Evolutionary conservation across 2,888 invertebrate genomes (phyloP).

Genomic region (Epistrophe eligans): DNA sequence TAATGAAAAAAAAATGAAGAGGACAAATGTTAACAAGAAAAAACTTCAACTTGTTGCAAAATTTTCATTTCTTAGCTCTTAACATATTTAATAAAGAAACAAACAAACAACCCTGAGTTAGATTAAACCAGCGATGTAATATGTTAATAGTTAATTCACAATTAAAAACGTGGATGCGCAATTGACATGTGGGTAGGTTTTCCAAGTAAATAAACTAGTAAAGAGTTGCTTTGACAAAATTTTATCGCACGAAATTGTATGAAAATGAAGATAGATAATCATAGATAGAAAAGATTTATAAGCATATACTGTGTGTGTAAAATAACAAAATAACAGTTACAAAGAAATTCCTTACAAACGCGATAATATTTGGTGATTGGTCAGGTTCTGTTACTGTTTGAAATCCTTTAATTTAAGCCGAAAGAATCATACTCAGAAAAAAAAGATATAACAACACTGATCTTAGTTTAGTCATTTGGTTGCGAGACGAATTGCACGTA

Average conservation of each 20-base stretch:
- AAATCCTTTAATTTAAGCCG: not conserved
- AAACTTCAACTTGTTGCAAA: slow-evolving; percentile 40
- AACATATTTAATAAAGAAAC: no score
- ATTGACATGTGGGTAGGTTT: no score
- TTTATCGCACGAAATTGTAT: no score
- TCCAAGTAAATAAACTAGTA: not conserved
- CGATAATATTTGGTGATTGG: not conserved
- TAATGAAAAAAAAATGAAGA: not conserved
- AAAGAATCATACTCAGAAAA: not conserved
- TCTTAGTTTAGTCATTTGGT: not conserved
- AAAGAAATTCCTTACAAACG: no score
- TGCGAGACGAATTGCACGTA: slow-evolving; percentile 2
- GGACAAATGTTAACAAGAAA: not conserved
- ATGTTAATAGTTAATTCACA: not conserved
- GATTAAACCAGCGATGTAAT: not conserved
- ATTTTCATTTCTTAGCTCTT: not conserved
- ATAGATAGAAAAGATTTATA: no score
- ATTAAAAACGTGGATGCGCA: not conserved
- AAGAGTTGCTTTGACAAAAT: not conserved
- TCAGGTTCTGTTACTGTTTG: not conserved
- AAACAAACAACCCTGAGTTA: not conserved
- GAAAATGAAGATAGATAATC: no score
- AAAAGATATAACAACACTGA: slow-evolving; percentile 6
- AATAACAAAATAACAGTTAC: no score
- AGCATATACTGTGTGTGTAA: no score